A percentile compares a stretch with the other conserved stretches of the same genome.
Conservation (phyloP, 1,140 invertebrate species). For the Drosophila melanica region DNA sequence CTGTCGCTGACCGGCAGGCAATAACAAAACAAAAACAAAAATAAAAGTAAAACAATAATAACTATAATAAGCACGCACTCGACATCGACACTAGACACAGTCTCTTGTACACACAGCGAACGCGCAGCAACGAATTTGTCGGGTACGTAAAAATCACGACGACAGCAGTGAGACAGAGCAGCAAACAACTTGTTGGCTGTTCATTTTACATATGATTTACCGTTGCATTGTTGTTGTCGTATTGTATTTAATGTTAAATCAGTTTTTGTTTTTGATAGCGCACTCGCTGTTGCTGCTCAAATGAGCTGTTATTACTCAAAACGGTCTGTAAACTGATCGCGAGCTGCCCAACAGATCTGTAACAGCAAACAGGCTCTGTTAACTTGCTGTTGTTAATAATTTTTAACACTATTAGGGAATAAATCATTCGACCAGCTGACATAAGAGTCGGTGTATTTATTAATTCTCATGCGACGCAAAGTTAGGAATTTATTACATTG, state of each 20-base stretch:
- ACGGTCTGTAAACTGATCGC: conserved; percentile 10
- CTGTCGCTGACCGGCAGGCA: conserved; percentile 22
- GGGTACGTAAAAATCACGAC: conserved; percentile 31
- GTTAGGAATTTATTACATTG: too few relatives aligned
- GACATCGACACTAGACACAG: conserved; percentile 31
- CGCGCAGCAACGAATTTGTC: conserved; percentile 16
- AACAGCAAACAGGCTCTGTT: conserved; percentile 3
- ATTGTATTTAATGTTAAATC: conserved; percentile 1
- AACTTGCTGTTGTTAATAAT: not conserved
- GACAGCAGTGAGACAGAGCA: conserved; percentile 15
- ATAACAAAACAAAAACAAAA: conserved; percentile 11
- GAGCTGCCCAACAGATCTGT: not conserved
- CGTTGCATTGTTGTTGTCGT: conserved; percentile 4
- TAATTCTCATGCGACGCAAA: too few relatives aligned
- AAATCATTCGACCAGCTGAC: too few relatives aligned
- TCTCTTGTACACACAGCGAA: conserved; percentile 3
- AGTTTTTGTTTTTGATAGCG: conserved; percentile 1
- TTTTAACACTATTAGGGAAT: not conserved
- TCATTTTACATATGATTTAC: conserved; percentile 13
- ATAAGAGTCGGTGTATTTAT: too few relatives aligned
- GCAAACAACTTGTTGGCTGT: conserved; percentile 34
- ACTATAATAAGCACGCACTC: conserved; percentile 2
- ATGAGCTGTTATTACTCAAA: conserved; percentile 15
- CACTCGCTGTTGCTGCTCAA: not conserved
- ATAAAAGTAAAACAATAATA: conserved; percentile 1